These are phyloP conservation scores for Lophius americanus DNA, from an alignment of 2,797 vertebrate genomes.

Conservation along the genomic window DNA sequence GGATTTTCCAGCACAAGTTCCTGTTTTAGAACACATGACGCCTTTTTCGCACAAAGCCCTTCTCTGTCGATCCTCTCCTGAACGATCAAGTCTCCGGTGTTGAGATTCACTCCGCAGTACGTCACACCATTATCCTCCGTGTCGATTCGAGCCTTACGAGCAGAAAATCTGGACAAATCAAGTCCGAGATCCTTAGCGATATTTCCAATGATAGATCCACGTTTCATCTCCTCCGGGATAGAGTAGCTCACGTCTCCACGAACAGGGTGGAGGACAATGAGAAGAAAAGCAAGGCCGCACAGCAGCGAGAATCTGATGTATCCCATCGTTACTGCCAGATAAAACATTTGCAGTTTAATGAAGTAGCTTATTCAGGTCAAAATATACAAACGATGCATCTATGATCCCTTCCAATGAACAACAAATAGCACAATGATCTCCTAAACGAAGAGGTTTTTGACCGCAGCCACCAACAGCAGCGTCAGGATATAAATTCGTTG, in stretches of 20 bases:
- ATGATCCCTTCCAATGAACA: too few relatives aligned
- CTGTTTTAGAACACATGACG: conserved; percentile 70
- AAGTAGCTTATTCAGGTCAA: too few relatives aligned
- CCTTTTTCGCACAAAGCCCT: conserved; percentile 58
- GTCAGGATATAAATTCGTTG: neutral
- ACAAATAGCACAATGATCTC: neutral
- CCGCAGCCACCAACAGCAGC: neutral
- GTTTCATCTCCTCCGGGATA: conserved; percentile 42
- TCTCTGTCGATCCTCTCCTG: conserved; percentile 68
- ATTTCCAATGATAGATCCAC: conserved; percentile 54
- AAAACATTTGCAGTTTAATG: neutral
- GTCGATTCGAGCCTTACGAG: conserved; percentile 63
- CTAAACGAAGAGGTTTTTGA: neutral
- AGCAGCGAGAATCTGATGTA: neutral
- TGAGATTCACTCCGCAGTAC: conserved; percentile 48
- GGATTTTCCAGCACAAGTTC: conserved; percentile 81
- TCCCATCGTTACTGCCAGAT: conserved; percentile 30
- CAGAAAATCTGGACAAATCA: conserved; percentile 35
- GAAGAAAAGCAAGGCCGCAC: conserved; percentile 23
- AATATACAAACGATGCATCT: neutral
- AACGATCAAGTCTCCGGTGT: conserved; percentile 58
- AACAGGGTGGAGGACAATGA: neutral
- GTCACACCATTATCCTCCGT: conserved; percentile 28
- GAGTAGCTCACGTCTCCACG: conserved; percentile 41
- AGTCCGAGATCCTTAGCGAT: conserved; percentile 64